A percentile compares a stretch with the other conserved stretches of the same genome.
These are phyloP conservation scores for Chaunax sp. DNA, from an alignment of 2,797 vertebrate species.

Conservation along the genomic window DNA sequence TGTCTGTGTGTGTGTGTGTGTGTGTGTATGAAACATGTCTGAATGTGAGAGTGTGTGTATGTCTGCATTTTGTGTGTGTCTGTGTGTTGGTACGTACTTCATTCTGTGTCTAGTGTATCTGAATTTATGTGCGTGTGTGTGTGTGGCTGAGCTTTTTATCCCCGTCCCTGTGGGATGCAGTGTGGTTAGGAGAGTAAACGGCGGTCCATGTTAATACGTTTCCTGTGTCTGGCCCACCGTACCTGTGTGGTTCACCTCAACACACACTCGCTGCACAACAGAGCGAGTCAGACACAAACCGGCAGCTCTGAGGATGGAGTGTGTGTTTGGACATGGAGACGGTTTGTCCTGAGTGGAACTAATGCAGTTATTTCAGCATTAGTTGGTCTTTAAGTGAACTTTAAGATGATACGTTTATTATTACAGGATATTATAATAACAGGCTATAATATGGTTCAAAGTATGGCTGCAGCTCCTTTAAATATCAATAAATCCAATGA, in stretches of 20 bases:
- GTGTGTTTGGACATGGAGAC: background rate
- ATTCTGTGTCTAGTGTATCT: slow-evolving; percentile 18
- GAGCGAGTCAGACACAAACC: slow-evolving; percentile 33
- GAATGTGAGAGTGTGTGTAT: slow-evolving; percentile 23
- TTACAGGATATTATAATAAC: too few species aligned
- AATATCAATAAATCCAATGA: too few species aligned
- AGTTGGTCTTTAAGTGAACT: too few species aligned
- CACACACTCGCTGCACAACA: slow-evolving; percentile 54
- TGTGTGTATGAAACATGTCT: slow-evolving; percentile 36
- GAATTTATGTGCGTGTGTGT: slow-evolving; percentile 42
- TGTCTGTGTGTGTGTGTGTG: slow-evolving; percentile 13
- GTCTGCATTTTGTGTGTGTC: slow-evolving; percentile 15
- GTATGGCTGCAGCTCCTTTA: too few species aligned
- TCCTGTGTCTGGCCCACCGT: slow-evolving; percentile 79
- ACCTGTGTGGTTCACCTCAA: slow-evolving; percentile 77
- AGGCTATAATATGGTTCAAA: background rate
- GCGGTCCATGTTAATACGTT: slow-evolving; percentile 80
- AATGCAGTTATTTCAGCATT: too few species aligned
- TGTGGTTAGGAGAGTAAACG: slow-evolving; percentile 83
- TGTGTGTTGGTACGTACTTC: slow-evolving; percentile 17
- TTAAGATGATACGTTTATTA: too few species aligned
- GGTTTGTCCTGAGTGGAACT: too few species aligned
- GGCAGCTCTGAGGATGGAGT: background rate
- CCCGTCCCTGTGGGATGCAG: slow-evolving; percentile 73
- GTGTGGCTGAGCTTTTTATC: slow-evolving; percentile 63